Conservation (phyloP, 2,888 invertebrate species). For the Heteropelma amictum region DNA sequence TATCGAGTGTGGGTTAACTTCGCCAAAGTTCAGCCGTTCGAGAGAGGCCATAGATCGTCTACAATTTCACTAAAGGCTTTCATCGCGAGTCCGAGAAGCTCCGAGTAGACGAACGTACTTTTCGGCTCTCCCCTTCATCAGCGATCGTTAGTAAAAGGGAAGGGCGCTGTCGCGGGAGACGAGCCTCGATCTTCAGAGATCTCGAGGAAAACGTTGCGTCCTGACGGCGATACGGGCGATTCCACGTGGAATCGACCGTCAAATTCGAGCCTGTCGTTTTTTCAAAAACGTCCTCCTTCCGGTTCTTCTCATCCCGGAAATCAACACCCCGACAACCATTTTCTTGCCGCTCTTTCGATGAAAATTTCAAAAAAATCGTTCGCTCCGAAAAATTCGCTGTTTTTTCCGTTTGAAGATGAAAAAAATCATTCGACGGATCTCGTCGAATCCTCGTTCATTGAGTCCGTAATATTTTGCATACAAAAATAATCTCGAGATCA, state of each 20-base stretch:
- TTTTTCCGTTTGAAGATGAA: not conserved
- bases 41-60: slow-evolving; percentile 4
- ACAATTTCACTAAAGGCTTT: slow-evolving; percentile 22
- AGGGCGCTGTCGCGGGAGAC: not conserved
- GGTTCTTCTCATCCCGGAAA: too few relatives aligned
- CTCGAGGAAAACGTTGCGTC: not conserved
- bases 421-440: too few relatives aligned
- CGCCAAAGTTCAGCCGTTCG: not conserved
- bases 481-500: not conserved
- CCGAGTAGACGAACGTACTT: not conserved
- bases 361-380: too few relatives aligned
- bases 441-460: not conserved
- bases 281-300: too few relatives aligned
- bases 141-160: not conserved
- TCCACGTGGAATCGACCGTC: not conserved
- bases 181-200: slow-evolving; percentile 9
- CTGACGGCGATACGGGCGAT: not conserved
- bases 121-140: slow-evolving; percentile 6
- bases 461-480: too few relatives aligned
- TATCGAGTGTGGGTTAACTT: not conserved
- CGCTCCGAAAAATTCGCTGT: not conserved
- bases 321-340: too few relatives aligned
- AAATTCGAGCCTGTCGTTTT: too few relatives aligned
- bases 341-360: too few relatives aligned
- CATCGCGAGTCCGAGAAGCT: slow-evolving; percentile 1